Evolutionary conservation across 2,888 invertebrate species (phyloP).

Genomic region (Sinohyriopsis cumingii): DNA sequence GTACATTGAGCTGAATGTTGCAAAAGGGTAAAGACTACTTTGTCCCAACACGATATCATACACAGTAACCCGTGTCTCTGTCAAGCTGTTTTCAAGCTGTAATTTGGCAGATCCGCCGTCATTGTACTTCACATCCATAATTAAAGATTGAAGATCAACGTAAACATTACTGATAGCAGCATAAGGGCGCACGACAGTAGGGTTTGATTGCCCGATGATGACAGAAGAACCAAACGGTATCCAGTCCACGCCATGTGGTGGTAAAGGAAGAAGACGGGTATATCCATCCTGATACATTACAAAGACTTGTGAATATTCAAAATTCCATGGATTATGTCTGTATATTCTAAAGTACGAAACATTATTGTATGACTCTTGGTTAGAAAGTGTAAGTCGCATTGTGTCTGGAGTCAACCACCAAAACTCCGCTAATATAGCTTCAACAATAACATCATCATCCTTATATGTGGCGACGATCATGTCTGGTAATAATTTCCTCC

Average conservation of each 20-base stretch:
- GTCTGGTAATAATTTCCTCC: conserved; percentile 47
- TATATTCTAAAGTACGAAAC: conserved; percentile 51
- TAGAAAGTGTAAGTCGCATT: conserved; percentile 41
- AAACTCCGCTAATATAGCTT: conserved; percentile 47
- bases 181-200: conserved; percentile 44
- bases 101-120: conserved; percentile 42
- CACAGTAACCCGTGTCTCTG: conserved; percentile 42
- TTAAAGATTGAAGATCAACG: conserved; percentile 28
- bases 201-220: conserved; percentile 51
- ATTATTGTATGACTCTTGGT: conserved; percentile 28
- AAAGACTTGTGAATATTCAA: conserved; percentile 48
- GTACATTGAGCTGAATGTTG: conserved; percentile 56
- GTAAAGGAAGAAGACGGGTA: conserved; percentile 44
- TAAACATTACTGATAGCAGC: conserved; percentile 42
- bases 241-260: conserved; percentile 54
- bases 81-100: conserved; percentile 28
- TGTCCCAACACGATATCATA: conserved; percentile 31
- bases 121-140: conserved; percentile 42
- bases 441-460: conserved; percentile 44
- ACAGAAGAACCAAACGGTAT: conserved; percentile 57
- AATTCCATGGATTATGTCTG: conserved; percentile 44
- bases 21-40: conserved; percentile 42
- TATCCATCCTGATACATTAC: conserved; percentile 57
- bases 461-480: conserved; percentile 29
- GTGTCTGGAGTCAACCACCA: conserved; percentile 54